Evolutionary conservation across 2,797 vertebrate genomes (phyloP).

Genomic region (Bucorvus abyssinicus): DNA sequence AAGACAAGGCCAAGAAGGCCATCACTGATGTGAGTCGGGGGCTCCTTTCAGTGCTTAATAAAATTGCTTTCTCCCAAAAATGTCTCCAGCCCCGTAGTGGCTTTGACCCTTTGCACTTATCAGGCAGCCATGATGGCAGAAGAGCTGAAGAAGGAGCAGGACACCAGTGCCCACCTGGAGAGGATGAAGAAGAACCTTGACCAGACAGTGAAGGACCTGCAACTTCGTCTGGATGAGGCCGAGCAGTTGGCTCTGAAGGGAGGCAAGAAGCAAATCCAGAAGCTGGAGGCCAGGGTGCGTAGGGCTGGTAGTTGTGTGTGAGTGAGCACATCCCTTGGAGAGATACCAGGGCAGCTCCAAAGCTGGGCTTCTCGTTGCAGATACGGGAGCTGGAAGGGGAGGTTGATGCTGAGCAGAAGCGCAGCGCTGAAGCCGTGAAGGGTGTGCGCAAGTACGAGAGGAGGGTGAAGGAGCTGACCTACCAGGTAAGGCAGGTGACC

Average conservation of each 20-base stretch:
- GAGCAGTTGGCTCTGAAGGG: too few species aligned
- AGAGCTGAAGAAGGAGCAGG: constrained; percentile 77
- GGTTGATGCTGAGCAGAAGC: too few species aligned
- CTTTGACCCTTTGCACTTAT: not conserved
- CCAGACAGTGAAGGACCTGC: too few species aligned
- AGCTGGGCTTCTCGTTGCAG: too few species aligned
- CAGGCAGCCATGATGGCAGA: not conserved
- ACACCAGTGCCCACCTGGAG: constrained; percentile 79
- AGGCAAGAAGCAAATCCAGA: too few species aligned
- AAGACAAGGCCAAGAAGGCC: too few species aligned
- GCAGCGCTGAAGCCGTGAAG: too few species aligned
- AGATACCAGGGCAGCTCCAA: not conserved
- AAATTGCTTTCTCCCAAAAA: accelerated
- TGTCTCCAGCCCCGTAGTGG: not conserved
- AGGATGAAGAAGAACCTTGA: too few species aligned
- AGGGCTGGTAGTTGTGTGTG: not conserved
- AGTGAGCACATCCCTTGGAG: not conserved
- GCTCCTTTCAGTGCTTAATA: not conserved
- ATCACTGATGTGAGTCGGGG: not conserved
- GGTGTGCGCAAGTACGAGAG: too few species aligned
- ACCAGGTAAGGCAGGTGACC: not conserved
- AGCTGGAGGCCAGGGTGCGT: not conserved
- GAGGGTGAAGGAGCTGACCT: constrained; percentile 16
- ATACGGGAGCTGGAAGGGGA: too few species aligned
- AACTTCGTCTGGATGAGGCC: too few species aligned